Conservation (phyloP, 92 coral and sea anemone species). For the Heteractis magnifica region DNA sequence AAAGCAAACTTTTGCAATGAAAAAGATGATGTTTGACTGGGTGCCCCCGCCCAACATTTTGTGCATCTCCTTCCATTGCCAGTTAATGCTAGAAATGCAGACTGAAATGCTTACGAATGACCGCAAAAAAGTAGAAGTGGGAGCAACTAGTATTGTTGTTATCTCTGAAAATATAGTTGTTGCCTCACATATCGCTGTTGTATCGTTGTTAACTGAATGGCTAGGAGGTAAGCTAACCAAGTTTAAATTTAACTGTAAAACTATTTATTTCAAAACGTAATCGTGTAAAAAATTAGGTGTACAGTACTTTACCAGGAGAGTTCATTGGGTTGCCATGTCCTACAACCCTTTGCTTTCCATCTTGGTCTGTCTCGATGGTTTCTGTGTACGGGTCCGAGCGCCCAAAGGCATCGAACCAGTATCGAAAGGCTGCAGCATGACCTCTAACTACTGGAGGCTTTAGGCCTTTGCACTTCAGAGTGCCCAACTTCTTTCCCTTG, state of each 20-base stretch:
- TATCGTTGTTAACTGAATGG: too few species aligned
- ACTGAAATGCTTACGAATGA: too few species aligned
- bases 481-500: constrained; percentile 40
- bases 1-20: too few species aligned
- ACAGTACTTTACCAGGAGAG: constrained; percentile 4
- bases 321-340: constrained; percentile 45
- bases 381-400: constrained; percentile 41
- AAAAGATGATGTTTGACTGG: too few species aligned
- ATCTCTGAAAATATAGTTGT: too few species aligned
- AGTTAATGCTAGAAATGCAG: too few species aligned
- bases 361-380: constrained; percentile 8
- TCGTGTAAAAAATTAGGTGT: too few species aligned
- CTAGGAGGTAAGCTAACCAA: constrained; percentile 2
- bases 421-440: constrained; percentile 35
- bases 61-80: background rate
- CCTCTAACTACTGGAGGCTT: background rate
- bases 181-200: too few species aligned
- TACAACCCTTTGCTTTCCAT: constrained; percentile 25
- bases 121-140: too few species aligned
- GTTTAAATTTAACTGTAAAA: background rate
- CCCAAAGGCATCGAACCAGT: constrained; percentile 53
- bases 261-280: too few species aligned
- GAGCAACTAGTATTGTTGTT: too few species aligned
- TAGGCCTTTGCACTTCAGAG: constrained; percentile 34
- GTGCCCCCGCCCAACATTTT: too few species aligned